Evolutionary conservation across 2,888 invertebrate species (phyloP).

Genomic region (Xestia c-nigrum): DNA sequence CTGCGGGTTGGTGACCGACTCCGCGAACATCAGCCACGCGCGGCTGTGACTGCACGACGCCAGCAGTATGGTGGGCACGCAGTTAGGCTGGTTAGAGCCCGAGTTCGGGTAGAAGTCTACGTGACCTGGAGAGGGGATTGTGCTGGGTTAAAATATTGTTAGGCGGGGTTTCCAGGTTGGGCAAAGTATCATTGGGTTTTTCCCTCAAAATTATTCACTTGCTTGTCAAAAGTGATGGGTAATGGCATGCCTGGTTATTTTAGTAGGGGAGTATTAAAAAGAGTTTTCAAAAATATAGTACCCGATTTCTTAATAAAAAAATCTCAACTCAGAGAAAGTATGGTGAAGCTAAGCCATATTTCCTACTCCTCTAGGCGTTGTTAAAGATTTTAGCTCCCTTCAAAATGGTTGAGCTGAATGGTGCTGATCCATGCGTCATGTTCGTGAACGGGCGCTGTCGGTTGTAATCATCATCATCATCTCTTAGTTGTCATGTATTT

Average conservation of each 20-base stretch:
- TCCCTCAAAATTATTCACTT: background rate
- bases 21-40: conserved; percentile 79
- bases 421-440: no score
- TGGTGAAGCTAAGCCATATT: background rate
- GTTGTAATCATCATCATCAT: no score
- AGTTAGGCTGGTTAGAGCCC: conserved; percentile 83
- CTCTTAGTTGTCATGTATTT: no score
- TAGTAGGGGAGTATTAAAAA: background rate
- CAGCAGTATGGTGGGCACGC: conserved; percentile 67
- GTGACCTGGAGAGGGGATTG: conserved; percentile 74
- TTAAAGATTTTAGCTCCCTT: no score
- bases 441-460: no score
- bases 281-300: background rate
- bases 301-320: background rate
- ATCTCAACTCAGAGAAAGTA: background rate
- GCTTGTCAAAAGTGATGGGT: background rate
- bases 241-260: background rate
- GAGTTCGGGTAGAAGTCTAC: conserved; percentile 86
- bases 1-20: conserved; percentile 72
- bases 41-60: conserved; percentile 85
- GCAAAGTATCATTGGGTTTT: background rate
- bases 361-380: background rate
- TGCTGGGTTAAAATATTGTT: background rate
- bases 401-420: no score
- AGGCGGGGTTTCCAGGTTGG: background rate